Evolutionary conservation across 2,113 vertebrate species (phyloP).

Genomic region (Genyomyrus donnyi): DNA sequence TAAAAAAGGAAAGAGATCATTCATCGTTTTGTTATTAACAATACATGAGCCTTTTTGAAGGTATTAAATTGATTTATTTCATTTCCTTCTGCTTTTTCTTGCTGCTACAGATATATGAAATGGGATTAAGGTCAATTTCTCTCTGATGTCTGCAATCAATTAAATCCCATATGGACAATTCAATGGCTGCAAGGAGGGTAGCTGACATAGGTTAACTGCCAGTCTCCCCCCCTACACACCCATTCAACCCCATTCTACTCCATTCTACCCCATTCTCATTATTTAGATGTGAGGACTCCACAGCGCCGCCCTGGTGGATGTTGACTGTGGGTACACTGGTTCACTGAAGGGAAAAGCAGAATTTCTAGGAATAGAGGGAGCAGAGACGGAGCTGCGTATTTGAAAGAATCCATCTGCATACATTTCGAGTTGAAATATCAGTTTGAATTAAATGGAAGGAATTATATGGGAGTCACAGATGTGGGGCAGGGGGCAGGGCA

Average conservation of each 20-base stretch:
- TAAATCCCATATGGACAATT: conserved; percentile 16
- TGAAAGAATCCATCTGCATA: conserved; percentile 4
- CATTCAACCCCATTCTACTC: no score
- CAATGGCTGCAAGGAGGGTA: not conserved
- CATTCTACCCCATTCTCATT: not conserved
- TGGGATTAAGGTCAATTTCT: conserved; percentile 26
- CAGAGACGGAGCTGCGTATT: conserved; percentile 6
- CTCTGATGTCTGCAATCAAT: conserved; percentile 36
- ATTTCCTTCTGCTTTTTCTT: conserved; percentile 1
- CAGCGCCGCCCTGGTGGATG: not conserved
- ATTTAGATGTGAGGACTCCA: not conserved
- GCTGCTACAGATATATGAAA: conserved; percentile 20
- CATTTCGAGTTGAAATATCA: not conserved
- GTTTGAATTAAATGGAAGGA: conserved; percentile 7
- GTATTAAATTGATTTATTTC: conserved; percentile 34
- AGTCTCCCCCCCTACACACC: not conserved
- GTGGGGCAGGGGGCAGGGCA: not conserved
- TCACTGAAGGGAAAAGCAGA: not conserved
- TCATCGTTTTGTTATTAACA: conserved; percentile 22
- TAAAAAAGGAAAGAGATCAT: conserved; percentile 24
- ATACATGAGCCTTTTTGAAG: conserved; percentile 35
- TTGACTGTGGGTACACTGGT: not conserved
- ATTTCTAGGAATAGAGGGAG: not conserved
- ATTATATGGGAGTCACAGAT: not conserved
- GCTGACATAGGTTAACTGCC: not conserved